Evolutionary conservation across 2,888 invertebrate species (phyloP).

Genomic region (Idaea straminata): DNA sequence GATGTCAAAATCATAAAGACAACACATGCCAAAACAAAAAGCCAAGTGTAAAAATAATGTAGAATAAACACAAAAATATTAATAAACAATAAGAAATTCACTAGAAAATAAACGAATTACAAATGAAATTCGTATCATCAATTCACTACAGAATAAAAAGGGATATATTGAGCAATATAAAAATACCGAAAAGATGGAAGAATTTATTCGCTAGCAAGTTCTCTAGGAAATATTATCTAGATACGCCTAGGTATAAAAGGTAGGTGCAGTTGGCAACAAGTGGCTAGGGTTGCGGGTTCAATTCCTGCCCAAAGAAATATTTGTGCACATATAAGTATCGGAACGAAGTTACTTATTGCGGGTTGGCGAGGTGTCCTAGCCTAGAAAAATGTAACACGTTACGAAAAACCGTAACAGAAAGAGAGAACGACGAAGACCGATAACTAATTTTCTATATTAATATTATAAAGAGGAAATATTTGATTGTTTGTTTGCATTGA

Average conservation of each 20-base stretch:
- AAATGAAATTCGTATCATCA: background rate
- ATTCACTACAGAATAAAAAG: background rate
- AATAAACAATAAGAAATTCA: background rate
- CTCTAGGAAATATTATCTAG: background rate
- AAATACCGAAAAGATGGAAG: background rate
- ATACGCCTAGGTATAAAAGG: background rate
- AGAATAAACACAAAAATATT: background rate
- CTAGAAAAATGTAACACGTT: no score
- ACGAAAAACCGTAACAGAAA: no score
- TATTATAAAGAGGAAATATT: no score
- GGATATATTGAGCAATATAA: background rate
- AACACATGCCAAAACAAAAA: background rate
- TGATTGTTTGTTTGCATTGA: no score
- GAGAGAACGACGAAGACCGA: no score
- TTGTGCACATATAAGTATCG: no score
- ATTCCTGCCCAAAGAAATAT: no score
- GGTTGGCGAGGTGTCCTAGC: no score
- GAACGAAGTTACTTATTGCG: no score
- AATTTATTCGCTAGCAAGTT: background rate
- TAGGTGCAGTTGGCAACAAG: background rate
- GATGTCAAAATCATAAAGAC: background rate
- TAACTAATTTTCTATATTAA: no score
- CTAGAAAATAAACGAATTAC: background rate
- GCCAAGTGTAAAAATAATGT: slow-evolving; percentile 8
- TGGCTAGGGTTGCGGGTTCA: no score